Evolutionary conservation across 2,797 vertebrate species (phyloP).

Genomic region (Denticeps clupeoides): DNA sequence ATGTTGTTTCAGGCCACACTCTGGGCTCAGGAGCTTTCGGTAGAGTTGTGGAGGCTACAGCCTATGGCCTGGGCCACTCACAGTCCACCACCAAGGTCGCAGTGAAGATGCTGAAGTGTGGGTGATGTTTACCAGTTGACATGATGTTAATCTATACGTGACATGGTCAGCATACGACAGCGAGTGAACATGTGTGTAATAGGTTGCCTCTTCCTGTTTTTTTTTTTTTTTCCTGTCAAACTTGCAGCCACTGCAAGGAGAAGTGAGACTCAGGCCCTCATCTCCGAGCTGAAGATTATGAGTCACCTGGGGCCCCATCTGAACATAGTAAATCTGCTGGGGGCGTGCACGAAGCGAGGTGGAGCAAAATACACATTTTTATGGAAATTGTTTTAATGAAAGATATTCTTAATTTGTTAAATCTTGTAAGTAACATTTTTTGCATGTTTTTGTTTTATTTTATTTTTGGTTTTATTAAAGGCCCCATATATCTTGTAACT

Average conservation of each 20-base stretch:
- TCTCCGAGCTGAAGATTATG: slow-evolving; percentile 95
- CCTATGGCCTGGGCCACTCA: slow-evolving; percentile 74
- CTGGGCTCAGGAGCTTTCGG: slow-evolving; percentile 90
- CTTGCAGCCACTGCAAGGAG: slow-evolving; percentile 75
- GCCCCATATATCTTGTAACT: slow-evolving; percentile 87
- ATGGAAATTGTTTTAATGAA: no score
- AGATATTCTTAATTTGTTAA: no score
- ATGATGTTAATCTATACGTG: background rate
- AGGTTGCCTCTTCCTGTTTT: background rate
- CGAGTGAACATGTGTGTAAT: background rate
- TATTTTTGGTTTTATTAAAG: slow-evolving; percentile 65
- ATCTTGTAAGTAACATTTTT: no score
- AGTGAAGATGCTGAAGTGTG: slow-evolving; percentile 96
- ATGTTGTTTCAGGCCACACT: slow-evolving; percentile 64
- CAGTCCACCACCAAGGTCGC: slow-evolving; percentile 71
- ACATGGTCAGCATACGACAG: background rate
- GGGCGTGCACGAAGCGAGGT: slow-evolving; percentile 89
- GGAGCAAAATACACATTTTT: slow-evolving; percentile 7
- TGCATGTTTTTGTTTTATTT: slow-evolving; percentile 25
- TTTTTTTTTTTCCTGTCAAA: background rate
- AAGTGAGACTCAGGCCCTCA: slow-evolving; percentile 85
- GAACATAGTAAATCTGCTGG: slow-evolving; percentile 90
- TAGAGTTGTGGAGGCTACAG: slow-evolving; percentile 87
- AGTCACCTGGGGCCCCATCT: slow-evolving; percentile 83
- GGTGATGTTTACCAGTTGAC: slow-evolving; percentile 37